Evolutionary conservation across 2,888 invertebrate genomes (phyloP).

Genomic region (Muschampia plurimacula): DNA sequence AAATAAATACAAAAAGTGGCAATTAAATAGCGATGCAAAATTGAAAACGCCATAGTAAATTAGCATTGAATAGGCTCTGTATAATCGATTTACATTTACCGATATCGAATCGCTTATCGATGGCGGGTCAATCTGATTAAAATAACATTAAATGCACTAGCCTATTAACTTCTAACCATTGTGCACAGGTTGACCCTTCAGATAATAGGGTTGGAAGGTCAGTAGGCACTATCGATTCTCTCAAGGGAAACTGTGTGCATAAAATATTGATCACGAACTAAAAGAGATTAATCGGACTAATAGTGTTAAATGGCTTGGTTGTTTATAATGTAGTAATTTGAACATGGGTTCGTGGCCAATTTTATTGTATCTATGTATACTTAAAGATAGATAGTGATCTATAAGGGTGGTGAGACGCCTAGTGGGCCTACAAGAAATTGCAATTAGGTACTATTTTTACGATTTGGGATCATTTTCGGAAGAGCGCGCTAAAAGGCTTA

Average conservation of each 20-base stretch:
- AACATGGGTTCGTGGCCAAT: too few relatives aligned
- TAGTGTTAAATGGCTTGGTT: not conserved
- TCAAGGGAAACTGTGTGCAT: conserved; percentile 15
- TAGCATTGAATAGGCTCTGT: conserved; percentile 29
- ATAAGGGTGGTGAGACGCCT: too few relatives aligned
- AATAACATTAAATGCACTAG: conserved; percentile 36
- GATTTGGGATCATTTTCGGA: too few relatives aligned
- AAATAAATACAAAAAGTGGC: conserved; percentile 4
- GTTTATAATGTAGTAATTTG: too few relatives aligned
- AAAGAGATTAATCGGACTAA: conserved; percentile 11
- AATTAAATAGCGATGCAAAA: conserved; percentile 23
- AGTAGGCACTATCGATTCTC: conserved; percentile 27
- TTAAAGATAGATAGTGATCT: too few relatives aligned
- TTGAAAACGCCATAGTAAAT: conserved; percentile 26
- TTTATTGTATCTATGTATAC: too few relatives aligned
- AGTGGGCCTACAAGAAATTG: too few relatives aligned
- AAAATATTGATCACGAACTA: conserved; percentile 24
- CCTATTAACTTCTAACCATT: conserved; percentile 31
- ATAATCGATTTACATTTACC: conserved; percentile 32
- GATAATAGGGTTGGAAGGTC: conserved; percentile 33
- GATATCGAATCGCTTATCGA: conserved; percentile 31
- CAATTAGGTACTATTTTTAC: too few relatives aligned
- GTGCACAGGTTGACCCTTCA: conserved; percentile 25
- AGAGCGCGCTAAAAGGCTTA: too few relatives aligned
- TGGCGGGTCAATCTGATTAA: conserved; percentile 34